These are phyloP conservation scores for Orientallactaga bullata DNA, from an alignment of 2,113 vertebrate species.

Conservation along the genomic window DNA sequence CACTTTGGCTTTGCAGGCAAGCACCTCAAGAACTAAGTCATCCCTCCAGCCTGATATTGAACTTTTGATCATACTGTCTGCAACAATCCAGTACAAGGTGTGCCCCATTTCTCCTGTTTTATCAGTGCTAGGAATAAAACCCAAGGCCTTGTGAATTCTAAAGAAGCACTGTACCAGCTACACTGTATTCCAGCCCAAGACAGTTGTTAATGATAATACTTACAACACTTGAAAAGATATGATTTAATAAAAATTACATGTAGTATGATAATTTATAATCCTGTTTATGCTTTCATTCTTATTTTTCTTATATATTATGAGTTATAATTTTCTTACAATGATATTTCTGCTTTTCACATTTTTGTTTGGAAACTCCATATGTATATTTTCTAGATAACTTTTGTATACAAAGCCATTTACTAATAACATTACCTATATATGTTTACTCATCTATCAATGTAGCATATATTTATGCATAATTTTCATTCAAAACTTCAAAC, in stretches of 20 bases:
- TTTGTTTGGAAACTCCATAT: conserved; percentile 27
- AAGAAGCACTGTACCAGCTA: no score
- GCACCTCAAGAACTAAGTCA: no score
- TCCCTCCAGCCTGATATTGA: no score
- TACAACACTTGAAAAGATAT: not conserved
- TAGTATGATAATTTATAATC: not conserved
- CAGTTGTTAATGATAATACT: not conserved
- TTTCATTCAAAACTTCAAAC: not conserved
- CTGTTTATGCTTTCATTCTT: conserved; percentile 12
- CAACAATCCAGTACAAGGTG: no score
- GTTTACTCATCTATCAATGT: not conserved
- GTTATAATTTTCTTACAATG: not conserved
- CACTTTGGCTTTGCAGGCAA: no score
- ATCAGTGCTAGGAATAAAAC: no score
- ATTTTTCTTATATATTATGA: conserved; percentile 28
- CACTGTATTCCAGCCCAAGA: not conserved
- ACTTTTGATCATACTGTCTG: no score
- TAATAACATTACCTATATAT: not conserved
- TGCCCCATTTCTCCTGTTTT: no score
- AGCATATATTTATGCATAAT: conserved; percentile 12
- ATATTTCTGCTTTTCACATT: not conserved
- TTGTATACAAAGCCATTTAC: not conserved
- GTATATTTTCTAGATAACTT: not conserved
- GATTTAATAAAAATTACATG: not conserved
- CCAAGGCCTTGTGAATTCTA: no score